Evolutionary conservation across 2,113 vertebrate genomes (phyloP).

Genomic region (Rhombomys opimus): DNA sequence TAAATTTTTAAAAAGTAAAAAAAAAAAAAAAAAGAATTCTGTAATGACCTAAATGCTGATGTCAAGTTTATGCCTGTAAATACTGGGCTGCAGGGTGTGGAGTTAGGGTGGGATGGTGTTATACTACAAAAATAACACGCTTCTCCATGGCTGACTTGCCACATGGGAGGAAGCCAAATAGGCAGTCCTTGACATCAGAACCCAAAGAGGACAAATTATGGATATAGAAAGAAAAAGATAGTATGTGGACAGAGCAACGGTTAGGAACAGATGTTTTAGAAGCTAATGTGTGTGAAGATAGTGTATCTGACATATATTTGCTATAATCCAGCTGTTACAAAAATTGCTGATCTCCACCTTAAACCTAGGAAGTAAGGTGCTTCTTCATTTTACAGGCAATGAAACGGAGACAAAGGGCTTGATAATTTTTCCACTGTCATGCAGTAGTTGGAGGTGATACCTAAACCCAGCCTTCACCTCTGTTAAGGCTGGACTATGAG

Average conservation of each 20-base stretch:
- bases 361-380: background rate
- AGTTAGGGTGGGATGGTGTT: background rate
- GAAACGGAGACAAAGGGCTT: background rate
- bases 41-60: background rate
- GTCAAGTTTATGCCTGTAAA: conserved; percentile 10
- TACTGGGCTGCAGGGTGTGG: background rate
- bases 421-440: background rate
- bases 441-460: no score
- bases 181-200: background rate
- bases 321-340: background rate
- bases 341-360: background rate
- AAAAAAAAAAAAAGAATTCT: background rate
- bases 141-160: background rate
- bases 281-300: background rate
- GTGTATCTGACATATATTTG: background rate
- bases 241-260: background rate
- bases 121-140: background rate
- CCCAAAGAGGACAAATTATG: conserved; percentile 17
- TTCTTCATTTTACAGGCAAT: background rate
- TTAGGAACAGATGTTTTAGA: background rate
- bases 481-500: background rate
- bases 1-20: no score
- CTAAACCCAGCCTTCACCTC: background rate
- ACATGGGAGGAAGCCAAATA: background rate
- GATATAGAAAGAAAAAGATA: background rate